These are phyloP conservation scores for Lithosia quadra DNA, from an alignment of 2,888 invertebrate genomes.

Conservation along the genomic window DNA sequence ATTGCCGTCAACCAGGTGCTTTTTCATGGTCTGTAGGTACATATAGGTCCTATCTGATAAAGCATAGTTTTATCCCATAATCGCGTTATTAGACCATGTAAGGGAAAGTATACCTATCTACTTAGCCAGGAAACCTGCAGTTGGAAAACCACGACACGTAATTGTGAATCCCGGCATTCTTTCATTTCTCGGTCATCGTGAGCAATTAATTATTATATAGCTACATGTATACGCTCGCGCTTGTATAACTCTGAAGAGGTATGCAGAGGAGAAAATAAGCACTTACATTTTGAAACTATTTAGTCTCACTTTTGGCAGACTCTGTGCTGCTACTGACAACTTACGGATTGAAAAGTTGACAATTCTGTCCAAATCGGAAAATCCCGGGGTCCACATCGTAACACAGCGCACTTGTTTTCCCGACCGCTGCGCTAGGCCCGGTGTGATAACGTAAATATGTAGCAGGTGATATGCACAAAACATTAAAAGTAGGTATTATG, in stretches of 20 bases:
- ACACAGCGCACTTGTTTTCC: too few relatives aligned
- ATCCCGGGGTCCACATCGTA: too few relatives aligned
- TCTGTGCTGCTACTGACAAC: background rate
- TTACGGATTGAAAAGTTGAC: too few relatives aligned
- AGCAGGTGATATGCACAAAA: too few relatives aligned
- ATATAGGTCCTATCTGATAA: background rate
- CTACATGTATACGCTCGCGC: background rate
- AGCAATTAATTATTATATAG: conserved; percentile 5
- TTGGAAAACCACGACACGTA: conserved; percentile 7
- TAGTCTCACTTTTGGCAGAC: background rate
- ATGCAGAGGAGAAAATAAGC: too few relatives aligned
- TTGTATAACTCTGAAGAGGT: too few relatives aligned
- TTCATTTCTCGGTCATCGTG: background rate
- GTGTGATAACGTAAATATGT: too few relatives aligned
- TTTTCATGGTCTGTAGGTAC: background rate
- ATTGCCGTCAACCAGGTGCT: background rate
- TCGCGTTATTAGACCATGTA: background rate
- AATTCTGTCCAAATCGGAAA: too few relatives aligned
- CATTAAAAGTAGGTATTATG: too few relatives aligned
- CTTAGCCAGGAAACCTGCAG: background rate
- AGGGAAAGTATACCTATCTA: background rate
- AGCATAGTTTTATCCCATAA: background rate
- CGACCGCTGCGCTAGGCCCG: too few relatives aligned
- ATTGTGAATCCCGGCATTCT: conserved; percentile 7
- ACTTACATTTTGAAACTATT: too few relatives aligned